Evolutionary conservation across 2,888 invertebrate genomes (phyloP), one percentile per base, ranked within the genome.

Genomic region (Hypsopygia costalis): DNA sequence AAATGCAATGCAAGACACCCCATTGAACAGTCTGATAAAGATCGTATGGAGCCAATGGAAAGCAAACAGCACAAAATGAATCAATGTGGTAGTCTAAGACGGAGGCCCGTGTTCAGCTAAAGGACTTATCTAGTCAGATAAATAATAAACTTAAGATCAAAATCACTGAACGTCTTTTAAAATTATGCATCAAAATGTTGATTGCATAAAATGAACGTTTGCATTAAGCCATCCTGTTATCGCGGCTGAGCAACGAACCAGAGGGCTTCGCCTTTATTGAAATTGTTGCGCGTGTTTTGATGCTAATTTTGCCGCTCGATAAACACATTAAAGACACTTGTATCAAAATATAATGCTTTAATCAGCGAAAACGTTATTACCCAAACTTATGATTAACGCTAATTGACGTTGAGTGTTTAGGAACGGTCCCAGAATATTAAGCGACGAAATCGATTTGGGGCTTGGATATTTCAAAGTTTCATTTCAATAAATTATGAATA

Each of bases 331-430:
- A 51, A 50, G 46, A 51, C 52, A 58, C 51, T 55, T 51, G 47
- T 54, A 58, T 56, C 52, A 56, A 58, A 58, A 55, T 56, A 52
- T 60, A 52, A 51, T 47, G 45, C 49, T 55, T 52, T 51, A 52
- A 52, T 32, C 35, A 36, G 30, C 46, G 44, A 34, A 38, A 49
- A 48, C 47, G 52, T 46, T 49, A 49, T 47, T 49, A 49, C 12
- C 27, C 12, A 33, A 39, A 39, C 27, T 39, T 39, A 27, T 39
- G 32, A 39, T 39, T 39, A 39, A 28, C 39, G 27, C 16, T 33
- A 39, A 39, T 39, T 39, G 33, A 33, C 39, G 32, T 39, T 27
- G 32, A 32, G 32, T 32, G 32, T 39, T 39, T 39, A 33, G 22
- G 32, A 31, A 38, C 39, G 28, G 25, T 11, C 27, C 7, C 31